Conservation (phyloP, 1,140 invertebrate species). For the Drosophila serrata region DNA sequence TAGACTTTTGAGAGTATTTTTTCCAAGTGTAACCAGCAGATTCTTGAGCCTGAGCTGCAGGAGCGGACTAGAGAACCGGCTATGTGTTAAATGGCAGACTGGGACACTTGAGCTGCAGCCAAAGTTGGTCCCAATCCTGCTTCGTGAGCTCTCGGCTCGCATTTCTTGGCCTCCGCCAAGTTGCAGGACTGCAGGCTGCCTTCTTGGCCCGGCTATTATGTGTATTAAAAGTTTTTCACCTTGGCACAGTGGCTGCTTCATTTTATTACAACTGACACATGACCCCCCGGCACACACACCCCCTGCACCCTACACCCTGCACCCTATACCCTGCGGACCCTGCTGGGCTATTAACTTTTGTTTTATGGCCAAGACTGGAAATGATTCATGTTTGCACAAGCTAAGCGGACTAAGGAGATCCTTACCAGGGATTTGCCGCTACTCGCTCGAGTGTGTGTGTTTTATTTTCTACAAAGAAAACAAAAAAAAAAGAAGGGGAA, state of each 20-base stretch:
- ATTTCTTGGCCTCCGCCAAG: constrained; percentile 66
- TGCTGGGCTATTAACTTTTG: constrained; percentile 73
- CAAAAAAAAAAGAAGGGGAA: background rate
- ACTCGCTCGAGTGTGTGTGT: background rate
- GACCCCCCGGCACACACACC: constrained; percentile 34
- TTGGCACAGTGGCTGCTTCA: constrained; percentile 66
- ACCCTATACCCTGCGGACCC: constrained; percentile 14
- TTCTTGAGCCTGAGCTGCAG: constrained; percentile 8
- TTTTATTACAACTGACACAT: constrained; percentile 77
- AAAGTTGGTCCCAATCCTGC: constrained; percentile 61
- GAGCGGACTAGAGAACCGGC: constrained; percentile 7
- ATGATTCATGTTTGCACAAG: constrained; percentile 69
- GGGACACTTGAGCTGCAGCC: constrained; percentile 81
- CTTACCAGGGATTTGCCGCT: constrained; percentile 46
- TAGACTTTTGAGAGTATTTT: background rate
- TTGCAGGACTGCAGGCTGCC: constrained; percentile 3
- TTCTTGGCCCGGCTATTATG: constrained; percentile 75
- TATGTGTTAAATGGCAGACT: constrained; percentile 80
- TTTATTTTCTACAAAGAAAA: background rate
- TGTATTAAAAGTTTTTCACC: constrained; percentile 83
- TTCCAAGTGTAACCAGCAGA: constrained; percentile 1
- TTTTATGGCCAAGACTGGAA: constrained; percentile 64
- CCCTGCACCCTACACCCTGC: background rate
- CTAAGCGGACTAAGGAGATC: constrained; percentile 42
- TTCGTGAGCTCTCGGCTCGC: constrained; percentile 44